Base-by-base conservation (phyloP, 2,113 vertebrate species). In the Prionailurus viverrinus region DNA sequence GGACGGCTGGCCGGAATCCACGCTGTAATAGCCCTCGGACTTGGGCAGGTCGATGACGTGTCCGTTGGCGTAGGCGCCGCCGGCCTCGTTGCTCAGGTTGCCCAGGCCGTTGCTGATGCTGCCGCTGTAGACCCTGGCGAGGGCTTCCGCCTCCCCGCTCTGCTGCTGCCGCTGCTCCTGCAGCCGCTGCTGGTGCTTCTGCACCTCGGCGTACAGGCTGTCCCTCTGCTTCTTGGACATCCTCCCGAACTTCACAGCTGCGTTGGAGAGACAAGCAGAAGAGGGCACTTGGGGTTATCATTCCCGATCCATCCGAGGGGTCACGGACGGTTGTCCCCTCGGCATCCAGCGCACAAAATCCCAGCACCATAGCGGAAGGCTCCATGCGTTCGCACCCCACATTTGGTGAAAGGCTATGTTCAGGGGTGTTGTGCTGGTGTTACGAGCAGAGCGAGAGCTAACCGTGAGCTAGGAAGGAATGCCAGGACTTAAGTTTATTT, bases 201-300 rank as follows among this genome's bases (percentile, higher is more conserved):
- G 99, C 92, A 99, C 99, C 98, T 99, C 99, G 0, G 99, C 99
- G 0, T 99, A 99, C 87, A 99, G 98, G 97, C 99, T 99, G 98
- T 99, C 99, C 21, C 99, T 99, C 96, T 99, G 99, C 98, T 99
- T 99, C 98, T 99, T 99, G 95, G 99, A 99, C 99, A 99, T 99
- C 98, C 99, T 99, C 89, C 99, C 99, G 89, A 99, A 99, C 97
- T 99, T 99, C 92, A 99, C 99, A 98, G 99, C 99, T 99, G 98
- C 84, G 65, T 53, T 3, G 9, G 89, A 98, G 98, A 98, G 41
- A 88, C 98, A 98, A 98, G 89, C 85, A 97, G 0, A 2, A 97
- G 51, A 31, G 1, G 53, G 3, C 63, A 15, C 9, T 6, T 89
- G 78, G 1, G 14, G 41, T 82, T 0, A 0, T 55, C 25, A 73